phyloP scores from a whole-genome alignment of 2,888 invertebrate species.

The Oscheius onirici region DNA sequence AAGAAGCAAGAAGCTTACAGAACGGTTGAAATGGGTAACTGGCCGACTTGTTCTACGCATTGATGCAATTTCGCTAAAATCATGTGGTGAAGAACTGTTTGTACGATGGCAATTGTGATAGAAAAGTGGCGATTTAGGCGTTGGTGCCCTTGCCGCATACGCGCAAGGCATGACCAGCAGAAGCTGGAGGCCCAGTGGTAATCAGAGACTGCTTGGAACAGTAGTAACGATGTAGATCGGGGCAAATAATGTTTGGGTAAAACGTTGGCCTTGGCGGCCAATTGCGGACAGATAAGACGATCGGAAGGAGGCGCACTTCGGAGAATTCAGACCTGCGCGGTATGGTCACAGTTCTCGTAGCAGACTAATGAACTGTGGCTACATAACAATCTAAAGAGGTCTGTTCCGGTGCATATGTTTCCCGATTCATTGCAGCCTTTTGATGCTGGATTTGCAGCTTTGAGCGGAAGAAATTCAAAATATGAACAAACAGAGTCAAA shows the following conservation, averaged over 20 bases:
- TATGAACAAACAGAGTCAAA: neutral
- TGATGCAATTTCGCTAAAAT: conserved; percentile 22
- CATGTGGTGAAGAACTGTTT: conserved; percentile 20
- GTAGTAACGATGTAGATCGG: conserved; percentile 23
- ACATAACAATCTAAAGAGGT: too few relatives aligned
- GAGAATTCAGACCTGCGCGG: conserved; percentile 12
- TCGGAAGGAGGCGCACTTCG: conserved; percentile 32
- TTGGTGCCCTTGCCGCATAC: too few relatives aligned
- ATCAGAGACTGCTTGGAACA: neutral
- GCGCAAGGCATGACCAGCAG: too few relatives aligned
- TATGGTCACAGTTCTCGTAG: conserved; percentile 21
- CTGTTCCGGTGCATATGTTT: too few relatives aligned
- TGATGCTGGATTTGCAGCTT: neutral
- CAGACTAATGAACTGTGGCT: neutral
- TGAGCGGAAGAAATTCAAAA: neutral
- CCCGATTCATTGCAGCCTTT: too few relatives aligned
- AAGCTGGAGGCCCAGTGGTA: too few relatives aligned
- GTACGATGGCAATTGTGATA: neutral
- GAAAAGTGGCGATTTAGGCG: too few relatives aligned
- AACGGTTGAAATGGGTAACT: neutral
- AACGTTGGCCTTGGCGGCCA: conserved; percentile 31
- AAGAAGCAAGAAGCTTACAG: neutral
- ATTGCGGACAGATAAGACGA: conserved; percentile 33
- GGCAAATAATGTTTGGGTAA: conserved; percentile 26
- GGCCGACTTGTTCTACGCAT: conserved; percentile 18